Evolutionary conservation across 2,113 vertebrate species (phyloP).

Genomic region (Rhinoderma darwinii): DNA sequence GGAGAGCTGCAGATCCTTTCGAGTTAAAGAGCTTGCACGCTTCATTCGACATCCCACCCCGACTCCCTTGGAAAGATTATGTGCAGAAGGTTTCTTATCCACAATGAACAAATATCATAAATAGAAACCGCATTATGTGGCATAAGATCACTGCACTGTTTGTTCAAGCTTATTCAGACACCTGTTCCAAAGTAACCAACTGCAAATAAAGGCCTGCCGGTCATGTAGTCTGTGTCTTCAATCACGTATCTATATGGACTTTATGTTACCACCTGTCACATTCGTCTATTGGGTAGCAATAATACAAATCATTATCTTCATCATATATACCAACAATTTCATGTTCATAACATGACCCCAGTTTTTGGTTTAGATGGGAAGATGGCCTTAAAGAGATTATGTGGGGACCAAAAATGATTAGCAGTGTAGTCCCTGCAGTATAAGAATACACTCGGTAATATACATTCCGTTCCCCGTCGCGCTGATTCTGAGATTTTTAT

Average conservation of each 20-base stretch:
- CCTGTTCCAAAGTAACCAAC: not conserved
- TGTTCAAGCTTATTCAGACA: constrained; percentile 16
- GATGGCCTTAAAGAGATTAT: too few species aligned
- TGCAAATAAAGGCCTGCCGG: not conserved
- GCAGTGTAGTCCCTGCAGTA: too few species aligned
- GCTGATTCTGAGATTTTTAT: too few species aligned
- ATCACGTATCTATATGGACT: not conserved
- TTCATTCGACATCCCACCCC: not conserved
- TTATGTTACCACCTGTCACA: not conserved
- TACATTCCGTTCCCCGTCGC: too few species aligned
- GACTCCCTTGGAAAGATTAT: not conserved
- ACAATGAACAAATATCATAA: constrained; percentile 25
- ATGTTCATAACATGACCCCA: too few species aligned
- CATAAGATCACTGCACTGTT: constrained; percentile 5
- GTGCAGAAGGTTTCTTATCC: not conserved
- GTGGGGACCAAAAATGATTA: too few species aligned
- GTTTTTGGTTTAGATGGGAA: too few species aligned
- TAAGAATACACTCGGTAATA: too few species aligned
- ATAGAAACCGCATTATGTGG: not conserved
- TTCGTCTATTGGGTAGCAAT: not conserved
- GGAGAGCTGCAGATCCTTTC: not conserved
- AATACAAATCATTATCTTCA: too few species aligned
- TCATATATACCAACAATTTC: too few species aligned
- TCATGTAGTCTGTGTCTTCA: not conserved
- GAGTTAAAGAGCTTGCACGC: not conserved